Percentiles rank a stretch among this genome's conserved stretches.
phyloP scores from a whole-genome alignment of 2,113 vertebrate species.

The Chaetodon auriga region DNA sequence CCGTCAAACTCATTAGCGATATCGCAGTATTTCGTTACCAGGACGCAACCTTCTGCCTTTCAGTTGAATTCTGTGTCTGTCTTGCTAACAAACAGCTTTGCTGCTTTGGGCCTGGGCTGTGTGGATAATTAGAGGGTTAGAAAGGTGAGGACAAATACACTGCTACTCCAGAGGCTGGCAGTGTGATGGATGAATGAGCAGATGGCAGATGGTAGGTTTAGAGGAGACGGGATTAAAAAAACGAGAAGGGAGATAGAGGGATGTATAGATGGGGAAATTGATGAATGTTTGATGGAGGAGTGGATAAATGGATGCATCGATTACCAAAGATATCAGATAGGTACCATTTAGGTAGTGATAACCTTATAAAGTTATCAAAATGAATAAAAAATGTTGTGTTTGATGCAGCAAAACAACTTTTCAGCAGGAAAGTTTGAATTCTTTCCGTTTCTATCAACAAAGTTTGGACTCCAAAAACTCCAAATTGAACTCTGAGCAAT shows the following conservation, averaged over 20 bases:
- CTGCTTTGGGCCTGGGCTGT: slow-evolving; percentile 23
- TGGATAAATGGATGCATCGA: neutral
- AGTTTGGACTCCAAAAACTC: neutral
- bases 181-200: slow-evolving; percentile 49
- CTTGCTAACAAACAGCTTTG: slow-evolving; percentile 38
- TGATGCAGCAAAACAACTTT: neutral
- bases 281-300: slow-evolving; percentile 16
- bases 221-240: slow-evolving; percentile 17
- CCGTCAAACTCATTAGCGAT: neutral
- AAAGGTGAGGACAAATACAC: slow-evolving; percentile 51
- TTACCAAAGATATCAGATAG: neutral
- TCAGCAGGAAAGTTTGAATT: neutral
- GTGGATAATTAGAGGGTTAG: slow-evolving; percentile 45
- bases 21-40: too few relatives aligned
- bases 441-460: neutral
- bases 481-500: neutral
- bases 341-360: neutral
- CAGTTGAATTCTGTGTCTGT: neutral
- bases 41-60: neutral
- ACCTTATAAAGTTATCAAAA: neutral
- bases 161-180: slow-evolving; percentile 21
- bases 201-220: slow-evolving; percentile 42
- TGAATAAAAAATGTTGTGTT: neutral
- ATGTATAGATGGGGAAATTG: neutral
- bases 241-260: neutral